Percentiles rank a stretch among this genome's conserved stretches.
These are phyloP conservation scores for Neogobius melanostomus DNA, from an alignment of 2,113 vertebrate genomes.

Conservation along the genomic window DNA sequence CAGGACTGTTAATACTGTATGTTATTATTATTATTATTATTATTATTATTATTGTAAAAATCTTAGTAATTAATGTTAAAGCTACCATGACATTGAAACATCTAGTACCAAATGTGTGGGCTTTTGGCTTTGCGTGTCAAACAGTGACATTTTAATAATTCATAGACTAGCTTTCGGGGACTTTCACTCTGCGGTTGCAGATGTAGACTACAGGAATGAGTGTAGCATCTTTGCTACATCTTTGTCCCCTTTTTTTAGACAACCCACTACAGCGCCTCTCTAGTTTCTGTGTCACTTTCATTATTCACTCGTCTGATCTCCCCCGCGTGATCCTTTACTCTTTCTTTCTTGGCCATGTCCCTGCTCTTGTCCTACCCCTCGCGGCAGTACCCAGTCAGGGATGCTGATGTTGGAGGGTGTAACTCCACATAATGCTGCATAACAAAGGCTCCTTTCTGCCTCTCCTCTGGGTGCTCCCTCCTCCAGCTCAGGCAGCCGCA, in stretches of 20 bases:
- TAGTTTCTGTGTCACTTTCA: neutral
- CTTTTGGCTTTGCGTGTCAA: neutral
- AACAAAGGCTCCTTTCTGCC: slow-evolving; percentile 69
- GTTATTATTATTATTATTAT: neutral
- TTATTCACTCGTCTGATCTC: neutral
- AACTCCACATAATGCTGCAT: slow-evolving; percentile 51
- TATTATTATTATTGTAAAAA: neutral
- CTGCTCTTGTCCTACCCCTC: slow-evolving; percentile 26
- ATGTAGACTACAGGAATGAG: slow-evolving; percentile 43
- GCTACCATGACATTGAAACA: neutral
- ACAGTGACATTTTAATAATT: slow-evolving; percentile 31
- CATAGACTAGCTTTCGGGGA: slow-evolving; percentile 15
- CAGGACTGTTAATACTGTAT: too few relatives aligned
- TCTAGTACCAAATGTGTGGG: neutral
- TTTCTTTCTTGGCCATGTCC: neutral
- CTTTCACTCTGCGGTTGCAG: slow-evolving; percentile 35
- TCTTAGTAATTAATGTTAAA: neutral
- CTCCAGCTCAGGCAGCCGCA: slow-evolving; percentile 47
- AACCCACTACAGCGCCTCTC: slow-evolving; percentile 2
- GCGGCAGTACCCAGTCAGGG: slow-evolving; percentile 34
- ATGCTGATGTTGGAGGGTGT: slow-evolving; percentile 47
- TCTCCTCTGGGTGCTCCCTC: slow-evolving; percentile 50
- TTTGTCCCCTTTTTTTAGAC: slow-evolving; percentile 7
- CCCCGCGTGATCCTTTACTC: neutral
- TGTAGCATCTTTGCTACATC: slow-evolving; percentile 22